Percentiles rank a stretch among this genome's conserved stretches.
Evolutionary conservation across 2,797 vertebrate genomes (phyloP).

Genomic region (Cyprinodon diabolis): DNA sequence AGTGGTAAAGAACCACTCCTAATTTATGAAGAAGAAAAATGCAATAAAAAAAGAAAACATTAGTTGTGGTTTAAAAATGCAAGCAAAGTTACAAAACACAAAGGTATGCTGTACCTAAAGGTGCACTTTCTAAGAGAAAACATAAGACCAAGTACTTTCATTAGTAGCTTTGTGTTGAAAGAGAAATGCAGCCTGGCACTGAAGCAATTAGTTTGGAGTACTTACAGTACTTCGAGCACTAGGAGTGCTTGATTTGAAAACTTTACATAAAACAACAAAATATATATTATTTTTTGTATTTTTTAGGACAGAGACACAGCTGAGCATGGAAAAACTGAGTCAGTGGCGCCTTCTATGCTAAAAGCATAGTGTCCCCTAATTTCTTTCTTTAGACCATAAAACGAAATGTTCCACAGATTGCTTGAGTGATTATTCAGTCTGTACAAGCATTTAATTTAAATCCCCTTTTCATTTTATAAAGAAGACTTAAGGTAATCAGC

Average conservation of each 20-base stretch:
- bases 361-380: background rate
- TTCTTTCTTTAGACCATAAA: background rate
- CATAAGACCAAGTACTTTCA: background rate
- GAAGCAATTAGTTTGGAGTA: no score
- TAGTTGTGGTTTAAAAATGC: background rate
- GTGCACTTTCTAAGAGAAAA: background rate
- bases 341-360: background rate
- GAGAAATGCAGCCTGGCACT: background rate
- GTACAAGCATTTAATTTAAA: background rate
- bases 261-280: no score
- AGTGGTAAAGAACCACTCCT: background rate
- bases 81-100: background rate
- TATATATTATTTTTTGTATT: no score
- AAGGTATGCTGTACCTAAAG: background rate
- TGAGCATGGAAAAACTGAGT: background rate
- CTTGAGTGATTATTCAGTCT: no score
- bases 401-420: background rate
- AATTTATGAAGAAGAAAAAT: background rate
- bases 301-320: background rate
- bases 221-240: background rate
- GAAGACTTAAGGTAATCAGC: slow-evolving; percentile 1
- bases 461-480: slow-evolving; percentile 9
- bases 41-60: background rate
- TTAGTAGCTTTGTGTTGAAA: background rate
- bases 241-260: background rate